Evolutionary conservation across 2,797 vertebrate genomes (phyloP).

Genomic region (Gadopsis marmoratus): DNA sequence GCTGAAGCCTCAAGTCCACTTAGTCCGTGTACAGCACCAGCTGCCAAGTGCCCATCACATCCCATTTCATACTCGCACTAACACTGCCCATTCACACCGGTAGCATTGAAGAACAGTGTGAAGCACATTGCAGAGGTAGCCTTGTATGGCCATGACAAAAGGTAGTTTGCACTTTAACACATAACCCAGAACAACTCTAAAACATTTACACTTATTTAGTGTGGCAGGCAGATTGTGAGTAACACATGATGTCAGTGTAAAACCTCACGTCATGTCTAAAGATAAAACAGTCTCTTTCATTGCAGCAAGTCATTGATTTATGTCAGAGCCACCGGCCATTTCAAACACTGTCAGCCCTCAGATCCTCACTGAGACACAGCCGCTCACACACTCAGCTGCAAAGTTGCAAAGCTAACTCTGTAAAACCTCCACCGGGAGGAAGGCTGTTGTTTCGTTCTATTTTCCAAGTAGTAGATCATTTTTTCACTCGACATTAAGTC

Average conservation of each 20-base stretch:
- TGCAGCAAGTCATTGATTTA: conserved; percentile 16
- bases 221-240: background rate
- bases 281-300: conserved; percentile 1
- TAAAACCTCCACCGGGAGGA: background rate
- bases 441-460: background rate
- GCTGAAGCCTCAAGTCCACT: conserved; percentile 35
- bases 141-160: background rate
- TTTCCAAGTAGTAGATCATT: background rate
- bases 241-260: background rate
- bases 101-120: conserved; percentile 7
- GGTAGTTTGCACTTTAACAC: background rate
- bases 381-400: conserved; percentile 39
- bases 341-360: conserved; percentile 52
- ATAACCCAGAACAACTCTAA: background rate
- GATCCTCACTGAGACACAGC: conserved; percentile 26
- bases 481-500: background rate
- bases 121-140: conserved; percentile 25
- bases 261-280: background rate
- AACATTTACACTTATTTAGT: background rate
- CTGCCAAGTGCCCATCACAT: conserved; percentile 36
- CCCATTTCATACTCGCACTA: background rate
- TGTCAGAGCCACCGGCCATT: conserved; percentile 3
- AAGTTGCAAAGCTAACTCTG: conserved; percentile 17
- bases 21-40: conserved; percentile 21
- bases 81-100: conserved; percentile 30